Base-by-base conservation (phyloP, 2,113 vertebrate species). In the Symphodus melops region DNA sequence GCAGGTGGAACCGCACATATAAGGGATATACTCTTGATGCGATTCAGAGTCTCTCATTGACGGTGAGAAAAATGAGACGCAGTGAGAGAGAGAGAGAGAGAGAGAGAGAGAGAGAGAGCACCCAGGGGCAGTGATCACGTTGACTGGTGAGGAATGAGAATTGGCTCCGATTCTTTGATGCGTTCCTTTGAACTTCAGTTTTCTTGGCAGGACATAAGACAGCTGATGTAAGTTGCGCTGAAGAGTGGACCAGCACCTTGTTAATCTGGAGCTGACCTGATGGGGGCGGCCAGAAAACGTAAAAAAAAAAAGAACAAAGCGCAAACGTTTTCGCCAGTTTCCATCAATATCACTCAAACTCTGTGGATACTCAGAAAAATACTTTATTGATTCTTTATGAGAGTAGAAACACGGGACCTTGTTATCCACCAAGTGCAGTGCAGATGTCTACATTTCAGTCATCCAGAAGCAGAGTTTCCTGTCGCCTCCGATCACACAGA, bases 391-490 rank as follows among this genome's bases (percentile, higher is more conserved):
- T 64, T 33, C 48, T 57, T 52, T 4, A 55, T 21, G 36, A 75
- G 79, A 82, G 74, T n/a, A 88, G 60, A 76, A 70, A 75, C 58
- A 73, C 51, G 59, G 25, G 60, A 79, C 20, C 23, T 57, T 39
- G 36, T 48, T 53, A 52, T 75, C 52, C 54, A 42, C 7, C 25
- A 42, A 46, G 69, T 42, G 72, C 63, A 11, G 52, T 1, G 16
- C 54, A 42, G 52, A 33, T 73, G 49, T 84, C 94, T 94, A 99
- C 95, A 97, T 96, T 92, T 98, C 97, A 6, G 98, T 98, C 92
- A 97, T 91, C 97, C 97, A 98, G 77, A 99, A 99, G 57, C 94
- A 95, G 55, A 99, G 94, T 85, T 97, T 98, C 87, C 96, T 95
- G 87, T 99, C 96, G 64, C 96, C 94, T 36, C 97, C 97, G 0